These are phyloP conservation scores for Leuctra nigra DNA, from an alignment of 2,888 invertebrate species.

Conservation along the genomic window DNA sequence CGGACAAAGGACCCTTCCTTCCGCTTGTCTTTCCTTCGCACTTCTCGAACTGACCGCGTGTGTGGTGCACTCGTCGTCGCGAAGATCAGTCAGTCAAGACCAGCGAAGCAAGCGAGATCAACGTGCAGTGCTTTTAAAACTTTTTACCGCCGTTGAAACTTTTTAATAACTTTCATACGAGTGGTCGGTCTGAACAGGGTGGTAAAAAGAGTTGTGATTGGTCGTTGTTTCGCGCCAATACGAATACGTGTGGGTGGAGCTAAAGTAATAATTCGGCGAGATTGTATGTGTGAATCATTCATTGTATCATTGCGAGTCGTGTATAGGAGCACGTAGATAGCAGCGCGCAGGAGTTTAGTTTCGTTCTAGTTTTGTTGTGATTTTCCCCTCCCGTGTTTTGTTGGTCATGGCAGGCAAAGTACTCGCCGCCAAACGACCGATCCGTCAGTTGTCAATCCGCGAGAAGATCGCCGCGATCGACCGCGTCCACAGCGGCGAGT, in stretches of 20 bases:
- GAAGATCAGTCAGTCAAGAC: slow-evolving; percentile 30
- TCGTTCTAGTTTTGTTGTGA: slow-evolving; percentile 1
- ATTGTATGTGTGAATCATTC: neutral
- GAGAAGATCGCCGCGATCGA: slow-evolving; percentile 78
- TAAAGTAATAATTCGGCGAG: slow-evolving; percentile 26
- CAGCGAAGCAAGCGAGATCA: slow-evolving; percentile 32
- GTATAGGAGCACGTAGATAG: neutral
- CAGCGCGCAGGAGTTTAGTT: neutral
- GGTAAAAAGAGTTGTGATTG: slow-evolving; percentile 28
- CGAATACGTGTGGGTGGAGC: slow-evolving; percentile 27
- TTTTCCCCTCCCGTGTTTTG: neutral
- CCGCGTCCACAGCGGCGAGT: slow-evolving; percentile 76
- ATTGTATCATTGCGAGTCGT: neutral
- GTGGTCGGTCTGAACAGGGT: slow-evolving; percentile 24
- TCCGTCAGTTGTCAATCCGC: slow-evolving; percentile 65
- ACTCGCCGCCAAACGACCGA: slow-evolving; percentile 58
- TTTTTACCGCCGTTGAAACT: too few species aligned
- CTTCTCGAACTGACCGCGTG: slow-evolving; percentile 18
- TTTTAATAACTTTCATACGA: slow-evolving; percentile 28
- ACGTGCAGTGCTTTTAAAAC: slow-evolving; percentile 18
- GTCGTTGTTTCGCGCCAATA: slow-evolving; percentile 27
- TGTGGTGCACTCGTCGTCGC: slow-evolving; percentile 28
- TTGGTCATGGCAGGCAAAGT: slow-evolving; percentile 49
- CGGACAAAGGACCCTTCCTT: slow-evolving; percentile 27
- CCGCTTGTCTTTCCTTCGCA: slow-evolving; percentile 20